Base-by-base conservation (phyloP, 2,113 vertebrate species). In the Hemibagrus wyckioides region DNA sequence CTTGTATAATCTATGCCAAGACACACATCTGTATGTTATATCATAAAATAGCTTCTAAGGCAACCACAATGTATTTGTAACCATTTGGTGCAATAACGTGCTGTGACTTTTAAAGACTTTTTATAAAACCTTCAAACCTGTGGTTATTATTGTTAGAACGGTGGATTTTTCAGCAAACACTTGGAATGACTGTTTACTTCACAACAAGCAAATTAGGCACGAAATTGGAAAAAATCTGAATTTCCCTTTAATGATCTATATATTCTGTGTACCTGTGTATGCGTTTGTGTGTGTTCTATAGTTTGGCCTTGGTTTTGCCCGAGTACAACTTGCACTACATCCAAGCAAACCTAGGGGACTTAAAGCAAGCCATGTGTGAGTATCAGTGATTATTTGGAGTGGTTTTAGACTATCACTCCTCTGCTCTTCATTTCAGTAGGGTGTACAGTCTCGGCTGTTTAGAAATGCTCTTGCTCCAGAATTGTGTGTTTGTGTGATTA, bases 251-350 rank as follows among this genome's bases (percentile, higher is more conserved):
- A 57, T 57, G 61, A 50, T 61, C 57, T 67, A n/a, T 82, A 57
- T 84, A 84, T 59, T 59, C 19, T 81, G 39, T 30, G 19, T 75
- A 33, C 39, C 71, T 73, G 39, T 73, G 86, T 95, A 93, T 96
- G 65, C 90, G 94, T 41, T 93, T 28, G 80, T 90, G 10, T 96
- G 75, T 91, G 94, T 41, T 94, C 85, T 95, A 83, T 95, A 99
- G 98, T 94, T 95, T 99, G 96, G 98, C 98, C 84, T 94, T 99
- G 92, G 98, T 96, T 89, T 95, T 99, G 92, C 98, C 98, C 80
- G 97, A 97, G 91, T 99, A 99, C 96, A 97, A 97, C 91, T 97
- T 97, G 95, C 96, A 99, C 94, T 99, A 98, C 94, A 97, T 99
- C 94, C 97, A 97, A 95, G 97, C 98, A 87, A 97, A 95, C 93